These are phyloP conservation scores for Lysandra bellargus DNA, from an alignment of 2,888 invertebrate species.

Conservation along the genomic window DNA sequence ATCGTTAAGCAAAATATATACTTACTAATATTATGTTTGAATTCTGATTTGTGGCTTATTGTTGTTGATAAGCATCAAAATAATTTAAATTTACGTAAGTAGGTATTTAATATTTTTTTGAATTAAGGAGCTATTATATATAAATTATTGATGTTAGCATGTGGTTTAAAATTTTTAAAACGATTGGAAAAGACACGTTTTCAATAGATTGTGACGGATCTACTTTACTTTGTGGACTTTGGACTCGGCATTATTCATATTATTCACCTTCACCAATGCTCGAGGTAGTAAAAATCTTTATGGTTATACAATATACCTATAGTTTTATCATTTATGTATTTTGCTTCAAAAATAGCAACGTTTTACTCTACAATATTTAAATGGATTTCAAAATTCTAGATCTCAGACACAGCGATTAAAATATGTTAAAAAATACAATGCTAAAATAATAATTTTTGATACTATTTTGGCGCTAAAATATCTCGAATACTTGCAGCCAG, in stretches of 20 bases:
- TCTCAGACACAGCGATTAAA: neutral
- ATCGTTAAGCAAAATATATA: neutral
- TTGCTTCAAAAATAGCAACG: neutral
- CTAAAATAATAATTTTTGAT: neutral
- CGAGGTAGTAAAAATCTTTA: conserved; percentile 30
- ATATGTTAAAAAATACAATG: neutral
- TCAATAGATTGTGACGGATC: conserved; percentile 52
- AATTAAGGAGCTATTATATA: too few species aligned
- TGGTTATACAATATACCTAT: neutral
- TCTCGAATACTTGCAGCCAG: neutral
- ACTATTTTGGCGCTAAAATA: conserved; percentile 19
- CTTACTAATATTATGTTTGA: neutral
- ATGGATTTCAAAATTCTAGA: neutral
- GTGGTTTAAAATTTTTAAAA: conserved; percentile 11
- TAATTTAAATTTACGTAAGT: neutral
- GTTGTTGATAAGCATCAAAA: neutral
- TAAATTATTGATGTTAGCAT: neutral
- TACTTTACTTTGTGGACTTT: conserved; percentile 74
- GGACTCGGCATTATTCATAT: conserved; percentile 69
- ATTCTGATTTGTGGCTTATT: neutral
- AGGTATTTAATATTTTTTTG: neutral
- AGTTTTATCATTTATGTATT: neutral
- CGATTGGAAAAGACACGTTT: conserved; percentile 55
- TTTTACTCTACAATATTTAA: neutral
- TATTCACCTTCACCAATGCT: conserved; percentile 52